Evolutionary conservation across 2,797 vertebrate species (phyloP), one percentile per base, ranked within the genome.

Genomic region (Knipowitschia caucasica): DNA sequence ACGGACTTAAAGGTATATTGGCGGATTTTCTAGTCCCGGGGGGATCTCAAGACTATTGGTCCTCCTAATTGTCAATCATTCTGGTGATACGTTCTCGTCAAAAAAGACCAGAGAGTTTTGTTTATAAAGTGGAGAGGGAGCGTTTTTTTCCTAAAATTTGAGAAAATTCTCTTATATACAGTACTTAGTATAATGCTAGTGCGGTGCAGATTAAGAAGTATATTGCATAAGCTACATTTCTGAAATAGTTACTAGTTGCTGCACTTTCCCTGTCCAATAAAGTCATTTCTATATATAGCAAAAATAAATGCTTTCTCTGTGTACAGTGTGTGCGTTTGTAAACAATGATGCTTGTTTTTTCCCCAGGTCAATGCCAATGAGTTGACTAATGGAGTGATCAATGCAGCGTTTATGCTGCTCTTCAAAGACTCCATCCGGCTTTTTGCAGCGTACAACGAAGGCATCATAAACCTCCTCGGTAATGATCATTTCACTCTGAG

Each of bases 401-500:
- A 99, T 75, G 96, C 96, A 86, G 95, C 95, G 80, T 99, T 99
- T 89, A 99, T 99, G 97, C 94, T 99, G 27, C 94, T 99, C 75
- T 99, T 99, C 91, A 99, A 99, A 94, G 97, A 99, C 87, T 96
- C 97, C 80, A 99, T 99, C 88, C 91, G 97, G 87, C 94, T 99
- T 80, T 99, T 99, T 15, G 97, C 97, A 54, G 97, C 97, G 25
- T 99, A 99, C 77, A 99, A 99, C n/a, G 97, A 99, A 91, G 97
- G 97, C 77, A 98, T 99, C 76, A 99, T 99, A 89, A 99, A 99
- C 80, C 91, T 99, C 71, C 89, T 99, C 52, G 97, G 97, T 98
- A 89, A 93, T 73, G 26, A 44, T 12, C 46, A 5, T 50, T 4
- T 56, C 21, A 8, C 42, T 33, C n/a, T 29, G 3, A 34, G 4